Evolutionary conservation across 1,140 invertebrate genomes (phyloP).

Genomic region (Charaxes varanes): DNA sequence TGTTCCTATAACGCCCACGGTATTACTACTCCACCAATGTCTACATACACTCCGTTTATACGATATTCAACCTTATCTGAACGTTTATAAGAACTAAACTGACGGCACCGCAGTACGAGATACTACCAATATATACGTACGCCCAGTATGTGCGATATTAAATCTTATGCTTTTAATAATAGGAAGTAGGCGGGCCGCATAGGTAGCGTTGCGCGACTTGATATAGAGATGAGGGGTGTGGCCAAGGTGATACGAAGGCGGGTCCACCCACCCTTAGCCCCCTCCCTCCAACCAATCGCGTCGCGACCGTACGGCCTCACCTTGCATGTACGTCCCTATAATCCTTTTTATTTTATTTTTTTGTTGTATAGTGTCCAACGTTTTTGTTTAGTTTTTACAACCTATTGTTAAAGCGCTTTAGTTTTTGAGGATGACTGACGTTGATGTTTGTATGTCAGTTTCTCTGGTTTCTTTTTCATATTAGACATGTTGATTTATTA

Average conservation of each 20-base stretch:
- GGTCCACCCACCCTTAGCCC: constrained; percentile 49
- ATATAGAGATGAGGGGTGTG: constrained; percentile 42
- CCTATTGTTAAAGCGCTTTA: constrained; percentile 10
- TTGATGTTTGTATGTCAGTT: no score
- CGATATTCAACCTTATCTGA: constrained; percentile 33
- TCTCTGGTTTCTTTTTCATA: no score
- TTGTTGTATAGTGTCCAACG: constrained; percentile 32
- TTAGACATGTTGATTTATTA: no score
- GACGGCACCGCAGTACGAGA: no score
- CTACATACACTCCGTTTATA: constrained; percentile 20
- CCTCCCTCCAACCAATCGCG: constrained; percentile 45
- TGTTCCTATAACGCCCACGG: constrained; percentile 65
- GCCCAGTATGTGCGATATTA: constrained; percentile 22
- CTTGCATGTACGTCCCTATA: constrained; percentile 59
- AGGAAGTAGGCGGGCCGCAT: constrained; percentile 37
- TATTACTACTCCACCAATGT: constrained; percentile 49
- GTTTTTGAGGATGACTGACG: constrained; percentile 11
- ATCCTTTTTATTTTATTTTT: constrained; percentile 59
- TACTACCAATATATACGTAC: constrained; percentile 30
- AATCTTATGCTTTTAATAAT: constrained; percentile 27
- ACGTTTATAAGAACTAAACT: constrained; percentile 30
- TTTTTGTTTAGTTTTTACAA: constrained; percentile 39
- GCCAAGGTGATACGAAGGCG: constrained; percentile 41
- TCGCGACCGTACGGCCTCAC: constrained; percentile 48
- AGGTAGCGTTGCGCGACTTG: constrained; percentile 40